Base-by-base conservation (phyloP, 2,113 vertebrate genomes). In the Polyodon spathula region DNA sequence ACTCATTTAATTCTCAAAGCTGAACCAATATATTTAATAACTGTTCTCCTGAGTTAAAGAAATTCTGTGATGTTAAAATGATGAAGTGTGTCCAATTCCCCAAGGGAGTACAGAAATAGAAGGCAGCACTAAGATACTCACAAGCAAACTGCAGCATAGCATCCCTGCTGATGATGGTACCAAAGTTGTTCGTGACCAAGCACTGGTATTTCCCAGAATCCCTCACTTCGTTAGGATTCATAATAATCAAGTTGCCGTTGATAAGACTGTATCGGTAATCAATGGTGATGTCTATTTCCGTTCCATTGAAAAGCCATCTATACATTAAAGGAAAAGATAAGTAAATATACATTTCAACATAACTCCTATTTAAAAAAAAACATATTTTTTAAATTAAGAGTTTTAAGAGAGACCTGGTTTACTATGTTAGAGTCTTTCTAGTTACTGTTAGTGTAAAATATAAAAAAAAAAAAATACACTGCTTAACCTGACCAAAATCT, bases 221-320 rank as follows among this genome's bases (percentile, higher is more conserved):
- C 6, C 77, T 86, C 61, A 73, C 76, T 76, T 94, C 88, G 63
- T 76, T 94, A 27, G 91, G 90, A 55, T 89, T 90, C 66, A 57
- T 86, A 73, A 98, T 94, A 63, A 97, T 84, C 61, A 98, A 72
- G 71, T 83, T 93, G 44, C 95, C 95, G 16, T 91, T 89, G 61
- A 93, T 79, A 67, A 94, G 73, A 75, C 83, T 90, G 84, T 92
- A 93, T 60, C 87, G 93, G 65, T 88, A 89, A 80, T 93, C 89
- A 69, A 81, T 82, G 68, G 86, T 84, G 54, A 84, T 57, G 52
- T 92, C 83, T 0, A 95, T 81, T 61, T 89, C 81, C 0, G 92
- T 93, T 67, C 90, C 91, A 73, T 98, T 98, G 71, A 86, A 81
- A 76, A 92, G 81, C 95, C 95, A 98, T 59, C 95, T 97, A 71